Conservation (phyloP, 2,797 vertebrate genomes). For the Antrozous pallidus region DNA sequence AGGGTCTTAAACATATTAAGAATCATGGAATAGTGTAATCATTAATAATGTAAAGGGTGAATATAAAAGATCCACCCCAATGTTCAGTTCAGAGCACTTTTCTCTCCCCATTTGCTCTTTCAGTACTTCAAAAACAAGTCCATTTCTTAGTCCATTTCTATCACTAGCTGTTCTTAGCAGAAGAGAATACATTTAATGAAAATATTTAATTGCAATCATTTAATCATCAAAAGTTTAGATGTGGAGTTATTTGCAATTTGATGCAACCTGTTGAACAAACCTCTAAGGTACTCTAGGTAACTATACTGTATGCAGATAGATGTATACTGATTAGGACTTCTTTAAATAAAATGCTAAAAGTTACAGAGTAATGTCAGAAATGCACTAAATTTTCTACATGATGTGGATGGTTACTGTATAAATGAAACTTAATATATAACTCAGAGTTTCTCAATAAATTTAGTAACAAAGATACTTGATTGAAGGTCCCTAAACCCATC, state of each 20-base stretch:
- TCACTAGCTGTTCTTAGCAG: background rate
- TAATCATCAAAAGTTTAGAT: background rate
- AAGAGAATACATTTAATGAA: background rate
- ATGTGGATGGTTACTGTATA: background rate
- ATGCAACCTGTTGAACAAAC: slow-evolving; percentile 4
- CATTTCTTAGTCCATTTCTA: background rate
- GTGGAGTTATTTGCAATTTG: background rate
- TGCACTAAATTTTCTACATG: background rate
- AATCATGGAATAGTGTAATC: background rate
- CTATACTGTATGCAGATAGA: background rate
- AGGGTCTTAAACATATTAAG: background rate
- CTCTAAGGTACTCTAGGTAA: background rate
- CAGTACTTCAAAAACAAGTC: background rate
- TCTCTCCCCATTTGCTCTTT: background rate
- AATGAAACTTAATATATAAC: background rate
- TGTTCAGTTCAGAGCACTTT: background rate
- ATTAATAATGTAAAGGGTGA: background rate
- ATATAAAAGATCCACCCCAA: background rate
- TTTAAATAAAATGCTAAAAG: slow-evolving; percentile 6
- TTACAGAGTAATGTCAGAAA: background rate
- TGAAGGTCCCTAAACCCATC: background rate
- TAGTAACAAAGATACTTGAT: background rate
- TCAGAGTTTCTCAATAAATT: background rate
- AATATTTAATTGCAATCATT: background rate
- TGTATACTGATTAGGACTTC: background rate